Evolutionary conservation across 2,113 vertebrate genomes (phyloP), one percentile per base, ranked within the genome.

Genomic region (Panurus biarmicus): DNA sequence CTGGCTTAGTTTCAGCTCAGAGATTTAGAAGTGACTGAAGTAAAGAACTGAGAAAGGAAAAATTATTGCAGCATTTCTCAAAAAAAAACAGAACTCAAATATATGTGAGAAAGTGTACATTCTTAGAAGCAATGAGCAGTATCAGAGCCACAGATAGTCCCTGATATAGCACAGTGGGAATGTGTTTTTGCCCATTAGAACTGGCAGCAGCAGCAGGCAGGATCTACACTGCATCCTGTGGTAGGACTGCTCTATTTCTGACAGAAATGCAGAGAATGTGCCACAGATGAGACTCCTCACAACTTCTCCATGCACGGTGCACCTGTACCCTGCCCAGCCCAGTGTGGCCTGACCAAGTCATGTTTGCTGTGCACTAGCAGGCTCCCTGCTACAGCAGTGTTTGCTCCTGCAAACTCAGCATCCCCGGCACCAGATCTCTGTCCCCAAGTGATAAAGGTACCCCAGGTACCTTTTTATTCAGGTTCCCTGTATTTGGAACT

Each of bases 111-210:
- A 87, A 45, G 42, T 74, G 6, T 26, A 15, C 66, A 3, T 87
- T 82, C 57, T 72, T 35, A 60, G 45, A 44, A 89, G 47, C 31
- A 25, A 33, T 17, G 17, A 42, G 35, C 35, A 72, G 0, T 67
- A 47, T 6, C 0, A 0, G 36, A 60, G 48, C 23, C 23, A 36
- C 44, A n/a, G 44, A 16, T 31, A 31, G 0, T 48, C 20, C 15
- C 10, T 67, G 16, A 29, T 4, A 15, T 11, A 62, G n/a, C 33
- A 58, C 23, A 50, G 35, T 11, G n/a, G 51, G 78, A 72, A 28
- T 1, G 4, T 6, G 6, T 4, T 42, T 78, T 28, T 72, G 33
- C 18, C 44, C 6, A 12, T 58, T 22, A 54, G 70, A 85, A 48
- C 24, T 11, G 47, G 53, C 18, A 71, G 71, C 75, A 71, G 21